These are phyloP conservation scores for Saiga tatarica DNA, from an alignment of 2,113 vertebrate genomes.

Conservation along the genomic window DNA sequence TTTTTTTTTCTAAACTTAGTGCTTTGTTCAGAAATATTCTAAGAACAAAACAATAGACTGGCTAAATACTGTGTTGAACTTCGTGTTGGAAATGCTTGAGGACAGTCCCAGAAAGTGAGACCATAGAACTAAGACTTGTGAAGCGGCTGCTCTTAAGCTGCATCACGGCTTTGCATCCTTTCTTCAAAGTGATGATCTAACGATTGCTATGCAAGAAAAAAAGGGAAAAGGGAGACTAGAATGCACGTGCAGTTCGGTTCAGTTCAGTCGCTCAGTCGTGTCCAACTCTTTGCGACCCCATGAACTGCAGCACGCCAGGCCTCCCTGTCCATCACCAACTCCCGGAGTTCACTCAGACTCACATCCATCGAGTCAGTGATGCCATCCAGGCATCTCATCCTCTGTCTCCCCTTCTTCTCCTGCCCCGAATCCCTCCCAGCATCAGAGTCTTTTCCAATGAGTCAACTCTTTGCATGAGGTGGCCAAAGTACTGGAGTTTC, in stretches of 20 bases:
- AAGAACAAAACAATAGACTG: neutral
- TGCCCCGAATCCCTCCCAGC: no score
- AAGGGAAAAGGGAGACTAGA: neutral
- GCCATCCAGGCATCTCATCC: no score
- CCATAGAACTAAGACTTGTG: neutral
- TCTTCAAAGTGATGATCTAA: neutral
- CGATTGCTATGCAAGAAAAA: neutral
- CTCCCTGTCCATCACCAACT: no score
- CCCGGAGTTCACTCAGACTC: no score
- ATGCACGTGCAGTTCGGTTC: neutral
- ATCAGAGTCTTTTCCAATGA: no score
- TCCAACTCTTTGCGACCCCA: no score
- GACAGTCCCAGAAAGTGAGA: neutral
- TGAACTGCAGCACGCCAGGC: no score
- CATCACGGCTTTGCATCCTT: neutral
- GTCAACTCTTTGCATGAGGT: no score
- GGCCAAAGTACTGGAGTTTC: no score
- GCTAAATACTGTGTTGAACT: neutral
- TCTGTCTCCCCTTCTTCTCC: no score
- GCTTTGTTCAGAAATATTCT: neutral
- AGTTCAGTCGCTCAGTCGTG: no score
- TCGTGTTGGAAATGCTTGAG: neutral
- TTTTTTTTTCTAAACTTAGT: neutral
- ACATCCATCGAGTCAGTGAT: no score
- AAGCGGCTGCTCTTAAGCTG: neutral